Evolutionary conservation across 2,113 vertebrate genomes (phyloP).

Genomic region (Rhabdornis inornatus): DNA sequence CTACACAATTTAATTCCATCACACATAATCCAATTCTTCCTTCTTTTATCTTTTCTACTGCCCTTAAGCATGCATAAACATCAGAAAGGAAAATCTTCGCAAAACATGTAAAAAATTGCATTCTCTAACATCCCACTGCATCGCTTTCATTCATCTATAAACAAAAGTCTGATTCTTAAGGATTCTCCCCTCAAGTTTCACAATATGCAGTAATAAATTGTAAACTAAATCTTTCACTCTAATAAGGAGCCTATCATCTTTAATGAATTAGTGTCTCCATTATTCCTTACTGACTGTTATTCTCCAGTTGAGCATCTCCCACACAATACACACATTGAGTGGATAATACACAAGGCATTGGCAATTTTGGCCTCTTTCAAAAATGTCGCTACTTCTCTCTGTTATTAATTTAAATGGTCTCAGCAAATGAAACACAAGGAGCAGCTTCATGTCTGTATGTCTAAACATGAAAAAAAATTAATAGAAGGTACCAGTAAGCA

Average conservation of each 20-base stretch:
- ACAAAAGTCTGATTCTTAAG: background rate
- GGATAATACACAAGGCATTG: background rate
- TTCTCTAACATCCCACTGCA: background rate
- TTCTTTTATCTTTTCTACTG: background rate
- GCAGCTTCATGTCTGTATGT: background rate
- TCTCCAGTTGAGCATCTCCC: background rate
- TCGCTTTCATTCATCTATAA: background rate
- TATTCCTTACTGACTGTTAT: background rate
- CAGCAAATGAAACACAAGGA: background rate
- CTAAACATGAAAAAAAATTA: background rate
- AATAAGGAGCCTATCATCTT: background rate
- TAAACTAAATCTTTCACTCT: slow-evolving; percentile 12
- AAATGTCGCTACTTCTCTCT: background rate
- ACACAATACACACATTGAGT: background rate
- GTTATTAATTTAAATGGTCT: background rate
- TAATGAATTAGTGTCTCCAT: background rate
- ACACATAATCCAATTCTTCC: background rate
- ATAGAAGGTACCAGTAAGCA: background rate
- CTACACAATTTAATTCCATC: background rate
- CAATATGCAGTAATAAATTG: background rate
- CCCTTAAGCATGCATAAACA: background rate
- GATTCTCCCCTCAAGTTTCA: background rate
- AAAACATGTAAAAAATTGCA: background rate
- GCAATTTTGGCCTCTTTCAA: background rate
- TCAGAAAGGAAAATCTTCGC: background rate